These are phyloP conservation scores for Drosophila ohnishii DNA, from an alignment of 1,140 invertebrate species.

Conservation along the genomic window DNA sequence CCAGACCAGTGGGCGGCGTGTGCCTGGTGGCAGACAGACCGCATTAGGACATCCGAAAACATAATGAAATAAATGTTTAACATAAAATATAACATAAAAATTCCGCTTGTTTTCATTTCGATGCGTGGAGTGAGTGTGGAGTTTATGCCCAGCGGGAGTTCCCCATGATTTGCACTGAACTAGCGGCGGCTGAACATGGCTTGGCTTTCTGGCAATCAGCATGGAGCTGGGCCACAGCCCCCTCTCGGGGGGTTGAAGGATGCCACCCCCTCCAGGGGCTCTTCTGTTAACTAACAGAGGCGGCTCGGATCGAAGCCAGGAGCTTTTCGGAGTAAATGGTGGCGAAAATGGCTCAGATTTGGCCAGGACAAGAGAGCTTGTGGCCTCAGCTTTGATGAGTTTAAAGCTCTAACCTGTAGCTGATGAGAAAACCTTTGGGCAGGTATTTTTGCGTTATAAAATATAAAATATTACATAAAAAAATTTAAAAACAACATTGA, in stretches of 20 bases:
- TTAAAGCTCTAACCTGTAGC: neutral
- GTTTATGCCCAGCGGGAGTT: constrained; percentile 25
- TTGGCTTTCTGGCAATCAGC: constrained; percentile 45
- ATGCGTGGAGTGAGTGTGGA: constrained; percentile 4
- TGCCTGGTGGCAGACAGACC: constrained; percentile 31
- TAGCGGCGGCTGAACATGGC: constrained; percentile 30
- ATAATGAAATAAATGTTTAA: constrained; percentile 73
- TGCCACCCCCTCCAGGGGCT: neutral
- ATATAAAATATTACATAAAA: constrained; percentile 10
- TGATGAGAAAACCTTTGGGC: neutral
- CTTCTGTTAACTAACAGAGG: constrained; percentile 4
- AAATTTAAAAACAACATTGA: constrained; percentile 10
- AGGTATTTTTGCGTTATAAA: constrained; percentile 14
- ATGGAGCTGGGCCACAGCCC: constrained; percentile 8
- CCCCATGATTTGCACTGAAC: constrained; percentile 7
- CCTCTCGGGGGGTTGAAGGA: neutral
- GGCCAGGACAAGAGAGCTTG: neutral
- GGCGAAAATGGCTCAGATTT: neutral
- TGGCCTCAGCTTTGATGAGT: neutral
- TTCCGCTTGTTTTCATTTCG: constrained; percentile 49
- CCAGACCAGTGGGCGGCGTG: neutral
- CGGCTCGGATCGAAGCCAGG: neutral
- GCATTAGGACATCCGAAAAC: constrained; percentile 46
- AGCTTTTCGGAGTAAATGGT: constrained; percentile 20
- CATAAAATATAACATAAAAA: constrained; percentile 48